A percentile compares a stretch with the other conserved stretches of the same genome.
Conservation (phyloP, 2,113 vertebrate genomes). For the Serinus canaria region DNA sequence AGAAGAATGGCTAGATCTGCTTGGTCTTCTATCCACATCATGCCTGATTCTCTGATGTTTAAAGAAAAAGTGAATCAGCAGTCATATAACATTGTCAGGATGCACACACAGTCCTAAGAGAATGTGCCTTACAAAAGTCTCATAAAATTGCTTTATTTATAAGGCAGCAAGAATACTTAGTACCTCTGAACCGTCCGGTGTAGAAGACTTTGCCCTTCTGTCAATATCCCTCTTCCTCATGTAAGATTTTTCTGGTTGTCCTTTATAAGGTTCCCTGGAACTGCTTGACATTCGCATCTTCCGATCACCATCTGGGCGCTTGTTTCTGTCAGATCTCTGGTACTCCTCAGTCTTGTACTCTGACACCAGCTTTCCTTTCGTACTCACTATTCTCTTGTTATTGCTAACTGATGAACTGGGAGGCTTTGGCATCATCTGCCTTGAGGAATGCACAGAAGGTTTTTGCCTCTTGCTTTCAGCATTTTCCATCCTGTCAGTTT, state of each 20-base stretch:
- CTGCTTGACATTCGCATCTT: conserved; percentile 76
- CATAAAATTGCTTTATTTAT: conserved; percentile 61
- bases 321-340: conserved; percentile 81
- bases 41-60: conserved; percentile 84
- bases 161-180: conserved; percentile 70
- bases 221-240: conserved; percentile 83
- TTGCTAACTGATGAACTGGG: conserved; percentile 77
- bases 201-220: conserved; percentile 81
- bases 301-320: conserved; percentile 78
- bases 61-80: conserved; percentile 77
- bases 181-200: conserved; percentile 82
- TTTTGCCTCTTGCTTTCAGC: conserved; percentile 87
- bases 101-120: conserved; percentile 62
- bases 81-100: conserved; percentile 63
- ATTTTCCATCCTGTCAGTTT: conserved; percentile 85
- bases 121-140: conserved; percentile 26
- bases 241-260: conserved; percentile 78
- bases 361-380: conserved; percentile 68
- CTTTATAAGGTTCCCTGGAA: conserved; percentile 79
- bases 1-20: conserved; percentile 86
- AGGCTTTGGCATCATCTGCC: conserved; percentile 83
- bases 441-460: conserved; percentile 79
- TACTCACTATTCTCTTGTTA: conserved; percentile 80
- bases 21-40: conserved; percentile 79
- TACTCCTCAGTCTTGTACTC: conserved; percentile 86